phyloP scores from a whole-genome alignment of 2,888 invertebrate genomes.

The Tinea trinotella region DNA sequence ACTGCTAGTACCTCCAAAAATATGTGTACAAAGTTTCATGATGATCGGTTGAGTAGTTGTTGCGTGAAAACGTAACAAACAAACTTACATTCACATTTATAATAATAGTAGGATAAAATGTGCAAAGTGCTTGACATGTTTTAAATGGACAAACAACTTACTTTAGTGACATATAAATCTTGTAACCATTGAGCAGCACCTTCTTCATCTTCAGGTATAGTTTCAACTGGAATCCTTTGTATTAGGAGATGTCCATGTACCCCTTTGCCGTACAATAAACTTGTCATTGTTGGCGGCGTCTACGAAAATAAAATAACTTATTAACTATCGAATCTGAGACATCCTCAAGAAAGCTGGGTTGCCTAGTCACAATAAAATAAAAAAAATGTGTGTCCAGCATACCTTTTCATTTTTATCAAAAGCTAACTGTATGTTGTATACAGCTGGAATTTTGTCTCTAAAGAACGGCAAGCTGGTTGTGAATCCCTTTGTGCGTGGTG shows the following conservation, averaged over 20 bases:
- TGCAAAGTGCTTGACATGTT: too few species aligned
- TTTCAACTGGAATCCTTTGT: constrained; percentile 84
- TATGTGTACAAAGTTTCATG: too few species aligned
- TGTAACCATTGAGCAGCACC: constrained; percentile 87
- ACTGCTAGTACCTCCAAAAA: too few species aligned
- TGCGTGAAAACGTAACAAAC: too few species aligned
- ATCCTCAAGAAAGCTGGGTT: too few species aligned
- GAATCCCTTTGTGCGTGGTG: constrained; percentile 97
- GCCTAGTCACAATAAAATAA: not conserved
- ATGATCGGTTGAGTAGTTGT: too few species aligned
- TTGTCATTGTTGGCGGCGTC: constrained; percentile 82
- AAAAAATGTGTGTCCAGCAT: constrained; percentile 19
- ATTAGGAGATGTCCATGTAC: constrained; percentile 84
- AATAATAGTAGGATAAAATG: too few species aligned
- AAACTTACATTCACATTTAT: too few species aligned
- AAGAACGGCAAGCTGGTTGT: constrained; percentile 87
- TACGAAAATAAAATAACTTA: not conserved
- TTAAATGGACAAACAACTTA: too few species aligned
- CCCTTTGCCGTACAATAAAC: constrained; percentile 80
- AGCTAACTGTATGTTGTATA: constrained; percentile 87
- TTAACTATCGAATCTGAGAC: not conserved
- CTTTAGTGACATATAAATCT: constrained; percentile 86
- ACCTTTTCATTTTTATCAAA: constrained; percentile 77
- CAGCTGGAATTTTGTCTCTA: constrained; percentile 83
- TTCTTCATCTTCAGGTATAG: constrained; percentile 82